Percentiles rank a stretch among this genome's conserved stretches.
phyloP scores from a whole-genome alignment of 2,888 invertebrate species.

The Andrena haemorrhoa region DNA sequence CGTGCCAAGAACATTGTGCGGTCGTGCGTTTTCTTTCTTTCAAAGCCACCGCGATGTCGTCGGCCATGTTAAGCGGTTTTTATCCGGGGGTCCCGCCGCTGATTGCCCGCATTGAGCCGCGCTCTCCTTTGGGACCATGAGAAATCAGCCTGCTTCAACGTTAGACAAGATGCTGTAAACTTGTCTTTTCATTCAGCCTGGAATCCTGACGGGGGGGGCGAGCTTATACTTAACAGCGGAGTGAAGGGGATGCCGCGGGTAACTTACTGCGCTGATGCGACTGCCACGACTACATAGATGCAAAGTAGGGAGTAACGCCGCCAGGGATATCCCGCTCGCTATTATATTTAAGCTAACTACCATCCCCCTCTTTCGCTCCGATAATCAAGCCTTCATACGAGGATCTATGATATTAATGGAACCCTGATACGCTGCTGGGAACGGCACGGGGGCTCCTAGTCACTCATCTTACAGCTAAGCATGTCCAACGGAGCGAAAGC shows the following conservation, averaged over 20 bases:
- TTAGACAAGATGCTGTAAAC: slow-evolving; percentile 36
- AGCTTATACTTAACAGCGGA: neutral
- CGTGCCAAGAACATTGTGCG: slow-evolving; percentile 53
- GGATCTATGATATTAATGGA: no score
- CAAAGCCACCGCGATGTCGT: slow-evolving; percentile 43
- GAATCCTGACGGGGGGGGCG: neutral
- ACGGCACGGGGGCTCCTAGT: no score
- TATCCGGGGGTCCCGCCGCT: slow-evolving; percentile 21
- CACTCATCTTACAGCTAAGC: no score
- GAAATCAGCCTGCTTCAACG: slow-evolving; percentile 26
- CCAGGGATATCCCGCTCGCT: neutral
- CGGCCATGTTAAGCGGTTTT: slow-evolving; percentile 35
- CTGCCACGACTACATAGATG: neutral
- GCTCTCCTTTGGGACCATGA: slow-evolving; percentile 42
- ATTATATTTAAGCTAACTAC: slow-evolving; percentile 2
- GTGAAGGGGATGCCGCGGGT: neutral
- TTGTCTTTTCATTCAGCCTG: slow-evolving; percentile 15
- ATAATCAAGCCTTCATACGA: no score
- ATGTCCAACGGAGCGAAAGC: no score
- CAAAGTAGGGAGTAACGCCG: slow-evolving; percentile 3
- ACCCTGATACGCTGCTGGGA: no score
- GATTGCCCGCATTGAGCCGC: slow-evolving; percentile 45
- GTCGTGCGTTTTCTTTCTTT: slow-evolving; percentile 26
- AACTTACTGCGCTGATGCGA: slow-evolving; percentile 11
- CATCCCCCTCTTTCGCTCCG: no score